Base-by-base conservation (phyloP, 2,113 vertebrate genomes). In the Coreoperca whiteheadi region DNA sequence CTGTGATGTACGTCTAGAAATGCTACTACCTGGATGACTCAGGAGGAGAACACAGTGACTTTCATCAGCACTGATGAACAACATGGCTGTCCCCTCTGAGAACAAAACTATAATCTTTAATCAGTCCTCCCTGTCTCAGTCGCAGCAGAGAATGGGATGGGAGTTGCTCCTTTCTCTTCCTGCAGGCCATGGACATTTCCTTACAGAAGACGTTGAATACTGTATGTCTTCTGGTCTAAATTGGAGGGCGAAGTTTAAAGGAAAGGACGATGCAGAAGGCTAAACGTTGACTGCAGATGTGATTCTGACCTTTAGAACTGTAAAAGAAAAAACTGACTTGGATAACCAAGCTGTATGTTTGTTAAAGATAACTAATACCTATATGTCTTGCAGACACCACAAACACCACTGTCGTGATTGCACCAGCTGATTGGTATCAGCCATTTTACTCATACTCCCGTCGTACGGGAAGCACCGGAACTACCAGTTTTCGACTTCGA, bases 21-120 rank as follows among this genome's bases (percentile, higher is more conserved):
- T 32, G 8, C 2, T 15, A 32, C 30, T 39, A 65, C 28, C 56
- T 53, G 30, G 21, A 76, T 57, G 39, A 66, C 4, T 85, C 59
- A 46, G 15, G 4, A 59, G 30, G 25, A 43, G n/a, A 64, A 53
- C 28, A 80, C 57, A 74, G 37, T 41, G 21, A 8, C 67, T 79
- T 71, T 79, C 65, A 79, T 11, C 3, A n/a, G 66, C 65, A 68
- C 63, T 71, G 46, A 51, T 79, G 67, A 79, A 76, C 60, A 79
- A 60, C 79, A 57, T 72, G 46, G 46, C 64, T 61, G 70, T 66
- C 37, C 61, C 71, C 30, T 81, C 25, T 39, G 64, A 57, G 68
- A 46, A 77, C 57, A 70, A 84, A 69, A 77, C 77, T 81, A 74
- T 84, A 74, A 81, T 77, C 77, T 78, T 66, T 78, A 69, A 81